Evolutionary conservation across 2,113 vertebrate genomes (phyloP), one percentile per base, ranked within the genome.

Genomic region (Tylochromis polylepis): DNA sequence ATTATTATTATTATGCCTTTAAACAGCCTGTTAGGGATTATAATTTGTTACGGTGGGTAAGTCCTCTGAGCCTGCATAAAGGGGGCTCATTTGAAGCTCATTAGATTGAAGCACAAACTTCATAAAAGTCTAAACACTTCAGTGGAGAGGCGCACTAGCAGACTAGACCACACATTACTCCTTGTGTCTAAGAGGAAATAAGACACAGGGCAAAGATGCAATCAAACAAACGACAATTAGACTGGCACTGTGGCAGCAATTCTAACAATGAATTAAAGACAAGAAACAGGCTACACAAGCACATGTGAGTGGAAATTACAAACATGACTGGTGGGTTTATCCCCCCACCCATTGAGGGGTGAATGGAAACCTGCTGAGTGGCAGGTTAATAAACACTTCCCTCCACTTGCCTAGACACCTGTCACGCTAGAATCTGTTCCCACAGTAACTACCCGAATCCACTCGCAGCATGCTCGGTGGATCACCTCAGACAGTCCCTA

Each of bases 301-400:
- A 36, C 70, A 22, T 11, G 2, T 14, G 5, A 62, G 72, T 87
- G 85, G 36, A 85, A 89, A 87, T 75, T 72, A 27, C 70, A 77
- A 65, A 82, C 49, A 18, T 53, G 62, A 90, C n/a, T 43, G 67
- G 53, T 77, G 83, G 72, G 88, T 79, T 83, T 38, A 79, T 46
- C 36, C 88, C 84, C 58, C 16, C 84, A 2, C 31, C 60, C 11
- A 31, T n/a, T 3, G 1, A 77, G 41, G 49, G 70, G 46, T 16
- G 87, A 89, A 59, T 85, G 67, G 79, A 88, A 88, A 89, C 78
- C 9, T 8, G 65, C 62, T 31, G 67, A 91, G 78, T 83, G 89
- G 85, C 85, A 88, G 88, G 82, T 89, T 81, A 87, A 87, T 91
- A 87, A 92, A 90, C 62, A 75, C 58, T 55, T 72, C 70, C 46